Evolutionary conservation across 2,888 invertebrate species (phyloP).

Genomic region (Neoitamus cyanurus): DNA sequence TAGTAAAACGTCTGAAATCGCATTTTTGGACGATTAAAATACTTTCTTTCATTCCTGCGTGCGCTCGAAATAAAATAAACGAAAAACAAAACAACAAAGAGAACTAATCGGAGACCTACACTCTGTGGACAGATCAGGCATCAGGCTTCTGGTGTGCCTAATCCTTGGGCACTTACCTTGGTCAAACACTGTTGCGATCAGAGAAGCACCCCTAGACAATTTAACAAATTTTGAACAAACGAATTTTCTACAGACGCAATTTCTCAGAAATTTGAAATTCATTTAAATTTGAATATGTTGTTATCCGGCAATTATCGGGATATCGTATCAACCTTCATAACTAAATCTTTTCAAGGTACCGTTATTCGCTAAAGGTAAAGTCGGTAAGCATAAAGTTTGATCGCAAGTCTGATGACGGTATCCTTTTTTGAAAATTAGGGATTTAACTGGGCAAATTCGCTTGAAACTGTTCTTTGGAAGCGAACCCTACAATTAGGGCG

Average conservation of each 20-base stretch:
- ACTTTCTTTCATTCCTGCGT: too few relatives aligned
- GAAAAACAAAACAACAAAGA: too few relatives aligned
- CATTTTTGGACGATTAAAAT: too few relatives aligned
- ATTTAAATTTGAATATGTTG: conserved; percentile 16
- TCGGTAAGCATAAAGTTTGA: not conserved
- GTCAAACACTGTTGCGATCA: too few relatives aligned
- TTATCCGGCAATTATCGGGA: not conserved
- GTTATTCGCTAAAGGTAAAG: conserved; percentile 19
- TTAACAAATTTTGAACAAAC: not conserved
- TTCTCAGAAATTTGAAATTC: conserved; percentile 9
- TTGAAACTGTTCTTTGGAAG: conserved; percentile 20
- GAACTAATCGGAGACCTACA: too few relatives aligned
- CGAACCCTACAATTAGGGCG: conserved; percentile 13
- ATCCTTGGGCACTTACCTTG: too few relatives aligned
- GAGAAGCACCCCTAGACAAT: not conserved
- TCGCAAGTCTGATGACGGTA: not conserved
- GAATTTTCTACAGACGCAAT: not conserved
- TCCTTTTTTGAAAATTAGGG: not conserved
- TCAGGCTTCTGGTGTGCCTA: too few relatives aligned
- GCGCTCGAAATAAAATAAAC: too few relatives aligned
- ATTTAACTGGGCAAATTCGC: conserved; percentile 2
- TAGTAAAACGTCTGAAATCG: too few relatives aligned
- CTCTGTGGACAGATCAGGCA: too few relatives aligned
- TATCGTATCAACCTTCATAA: not conserved
- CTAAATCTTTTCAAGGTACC: conserved; percentile 17